A percentile compares a stretch with the other conserved stretches of the same genome.
These are phyloP conservation scores for Netelia melanura DNA, from an alignment of 2,888 invertebrate species.

Conservation along the genomic window DNA sequence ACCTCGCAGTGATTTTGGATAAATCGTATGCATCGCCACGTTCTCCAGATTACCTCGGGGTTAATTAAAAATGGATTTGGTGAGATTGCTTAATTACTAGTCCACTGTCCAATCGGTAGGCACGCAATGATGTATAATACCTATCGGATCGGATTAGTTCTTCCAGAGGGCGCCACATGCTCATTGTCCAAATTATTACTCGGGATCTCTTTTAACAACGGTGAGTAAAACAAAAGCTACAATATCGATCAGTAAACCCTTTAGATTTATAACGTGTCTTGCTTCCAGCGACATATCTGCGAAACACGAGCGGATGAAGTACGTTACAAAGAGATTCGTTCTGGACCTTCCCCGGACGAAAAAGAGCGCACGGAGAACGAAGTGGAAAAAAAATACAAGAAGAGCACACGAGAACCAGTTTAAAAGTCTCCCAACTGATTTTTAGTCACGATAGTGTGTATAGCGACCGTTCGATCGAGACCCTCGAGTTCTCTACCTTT, in stretches of 20 bases:
- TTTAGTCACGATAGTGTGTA: constrained; percentile 52
- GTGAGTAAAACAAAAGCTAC: background rate
- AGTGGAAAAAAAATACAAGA: constrained; percentile 4
- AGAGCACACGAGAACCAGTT: constrained; percentile 53
- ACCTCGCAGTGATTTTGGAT: background rate
- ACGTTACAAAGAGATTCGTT: constrained; percentile 41
- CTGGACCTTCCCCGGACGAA: background rate
- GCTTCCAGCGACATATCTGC: background rate
- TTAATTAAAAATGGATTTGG: too few relatives aligned
- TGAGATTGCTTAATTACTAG: too few relatives aligned
- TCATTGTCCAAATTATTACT: background rate
- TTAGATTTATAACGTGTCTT: constrained; percentile 21
- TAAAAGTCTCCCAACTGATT: constrained; percentile 44
- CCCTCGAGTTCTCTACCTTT: constrained; percentile 5
- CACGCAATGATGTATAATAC: background rate
- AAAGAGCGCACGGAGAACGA: background rate
- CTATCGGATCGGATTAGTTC: background rate
- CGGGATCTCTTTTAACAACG: background rate
- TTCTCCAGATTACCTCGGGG: background rate
- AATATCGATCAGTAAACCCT: constrained; percentile 6
- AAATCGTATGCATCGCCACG: background rate
- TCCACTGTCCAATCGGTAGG: too few relatives aligned
- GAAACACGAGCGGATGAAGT: constrained; percentile 41
- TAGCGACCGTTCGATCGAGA: background rate
- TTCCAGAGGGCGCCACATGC: background rate